A percentile compares a stretch with the other conserved stretches of the same genome.
Evolutionary conservation across 2,113 vertebrate species (phyloP).

Genomic region (Leucoraja erinaceus): DNA sequence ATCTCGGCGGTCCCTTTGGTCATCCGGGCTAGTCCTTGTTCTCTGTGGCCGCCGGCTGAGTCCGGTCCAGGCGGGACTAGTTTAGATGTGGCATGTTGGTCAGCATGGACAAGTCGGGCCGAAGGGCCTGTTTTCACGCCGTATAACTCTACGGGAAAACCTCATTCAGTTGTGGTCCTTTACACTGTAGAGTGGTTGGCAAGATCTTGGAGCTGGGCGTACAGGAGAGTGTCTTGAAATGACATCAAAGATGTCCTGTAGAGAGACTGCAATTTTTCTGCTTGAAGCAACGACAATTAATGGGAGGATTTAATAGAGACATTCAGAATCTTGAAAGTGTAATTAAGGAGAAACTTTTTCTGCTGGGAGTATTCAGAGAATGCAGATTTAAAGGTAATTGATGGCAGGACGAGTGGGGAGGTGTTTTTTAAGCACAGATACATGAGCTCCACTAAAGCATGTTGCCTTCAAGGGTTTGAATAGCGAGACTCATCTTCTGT

Average conservation of each 20-base stretch:
- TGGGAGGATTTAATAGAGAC: background rate
- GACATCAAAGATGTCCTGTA: background rate
- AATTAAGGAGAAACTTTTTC: background rate
- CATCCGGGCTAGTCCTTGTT: too few relatives aligned
- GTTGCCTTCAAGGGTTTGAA: too few relatives aligned
- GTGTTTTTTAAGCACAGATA: background rate
- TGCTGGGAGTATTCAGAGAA: background rate
- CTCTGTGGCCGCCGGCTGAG: too few relatives aligned
- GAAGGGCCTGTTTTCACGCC: too few relatives aligned
- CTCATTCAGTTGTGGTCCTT: background rate
- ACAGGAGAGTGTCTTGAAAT: background rate
- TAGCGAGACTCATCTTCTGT: too few relatives aligned
- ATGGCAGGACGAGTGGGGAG: background rate
- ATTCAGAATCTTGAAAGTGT: background rate
- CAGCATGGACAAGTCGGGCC: too few relatives aligned
- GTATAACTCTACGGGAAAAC: background rate
- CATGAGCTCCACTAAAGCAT: too few relatives aligned
- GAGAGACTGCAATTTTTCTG: background rate
- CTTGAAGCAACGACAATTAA: background rate
- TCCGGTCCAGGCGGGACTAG: too few relatives aligned
- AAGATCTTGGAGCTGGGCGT: background rate
- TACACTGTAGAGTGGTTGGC: background rate
- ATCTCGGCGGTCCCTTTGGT: too few relatives aligned
- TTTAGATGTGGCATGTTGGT: too few relatives aligned
- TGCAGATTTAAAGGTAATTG: background rate